Conservation (phyloP, 2,888 invertebrate genomes). For the Andrena fulva region DNA sequence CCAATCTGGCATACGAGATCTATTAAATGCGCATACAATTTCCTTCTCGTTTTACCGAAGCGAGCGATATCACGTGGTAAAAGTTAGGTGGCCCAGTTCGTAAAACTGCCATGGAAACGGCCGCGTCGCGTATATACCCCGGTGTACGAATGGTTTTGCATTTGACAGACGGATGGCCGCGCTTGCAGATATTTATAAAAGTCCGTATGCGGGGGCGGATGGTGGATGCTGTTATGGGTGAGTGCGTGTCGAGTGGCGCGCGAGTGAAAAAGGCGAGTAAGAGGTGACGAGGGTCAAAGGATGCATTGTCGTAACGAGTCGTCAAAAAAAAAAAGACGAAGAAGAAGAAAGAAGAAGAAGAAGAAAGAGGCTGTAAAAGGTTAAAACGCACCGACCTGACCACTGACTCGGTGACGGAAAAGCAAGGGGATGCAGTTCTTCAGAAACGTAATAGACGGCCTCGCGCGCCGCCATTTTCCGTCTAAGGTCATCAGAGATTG, state of each 20-base stretch:
- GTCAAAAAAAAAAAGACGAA: conserved; percentile 31
- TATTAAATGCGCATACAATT: background rate
- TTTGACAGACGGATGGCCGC: conserved; percentile 18
- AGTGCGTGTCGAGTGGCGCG: conserved; percentile 25
- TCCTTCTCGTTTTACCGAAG: background rate
- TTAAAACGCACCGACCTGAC: conserved; percentile 53
- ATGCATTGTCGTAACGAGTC: conserved; percentile 63
- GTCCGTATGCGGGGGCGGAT: conserved; percentile 3
- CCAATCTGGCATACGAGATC: conserved; percentile 1
- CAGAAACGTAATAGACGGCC: conserved; percentile 17
- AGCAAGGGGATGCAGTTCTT: conserved; percentile 11
- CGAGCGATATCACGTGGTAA: background rate
- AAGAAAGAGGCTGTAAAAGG: conserved; percentile 36
- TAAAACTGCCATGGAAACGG: background rate
- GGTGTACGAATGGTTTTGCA: background rate
- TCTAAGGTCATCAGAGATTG: conserved; percentile 38
- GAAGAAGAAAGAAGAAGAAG: background rate
- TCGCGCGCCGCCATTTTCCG: conserved; percentile 32
- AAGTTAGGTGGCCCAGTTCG: conserved; percentile 1
- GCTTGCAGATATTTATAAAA: conserved; percentile 47
- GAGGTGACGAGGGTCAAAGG: conserved; percentile 59
- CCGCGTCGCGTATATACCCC: background rate
- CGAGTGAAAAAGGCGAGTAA: conserved; percentile 33
- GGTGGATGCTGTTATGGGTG: conserved; percentile 14
- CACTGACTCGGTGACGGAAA: conserved; percentile 23